Evolutionary conservation across 2,888 invertebrate species (phyloP).

Genomic region (Leucozona laternaria): DNA sequence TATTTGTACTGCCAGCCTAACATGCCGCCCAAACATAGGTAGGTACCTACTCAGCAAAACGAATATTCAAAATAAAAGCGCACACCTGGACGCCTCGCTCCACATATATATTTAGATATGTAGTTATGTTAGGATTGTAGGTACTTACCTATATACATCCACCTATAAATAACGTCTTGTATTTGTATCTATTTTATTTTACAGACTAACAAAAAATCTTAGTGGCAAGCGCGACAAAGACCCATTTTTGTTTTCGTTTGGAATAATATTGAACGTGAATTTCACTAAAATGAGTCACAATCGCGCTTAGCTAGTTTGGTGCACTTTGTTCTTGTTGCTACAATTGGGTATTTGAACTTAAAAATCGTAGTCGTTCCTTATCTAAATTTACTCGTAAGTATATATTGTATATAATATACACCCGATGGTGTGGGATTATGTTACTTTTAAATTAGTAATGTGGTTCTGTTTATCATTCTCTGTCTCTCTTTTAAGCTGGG

Average conservation of each 20-base stretch:
- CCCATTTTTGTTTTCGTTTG: constrained; percentile 59
- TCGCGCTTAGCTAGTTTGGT: constrained; percentile 52
- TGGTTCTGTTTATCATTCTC: constrained; percentile 21
- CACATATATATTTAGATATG: background rate
- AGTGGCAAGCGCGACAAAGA: constrained; percentile 38
- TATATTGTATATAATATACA: constrained; percentile 44
- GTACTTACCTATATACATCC: background rate
- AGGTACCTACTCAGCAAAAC: constrained; percentile 48
- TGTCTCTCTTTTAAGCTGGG: constrained; percentile 55
- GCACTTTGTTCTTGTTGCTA: constrained; percentile 53
- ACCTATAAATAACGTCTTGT: constrained; percentile 4
- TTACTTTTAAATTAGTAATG: constrained; percentile 53
- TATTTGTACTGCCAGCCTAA: constrained; percentile 11
- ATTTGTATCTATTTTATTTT: constrained; percentile 22
- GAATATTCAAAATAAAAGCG: constrained; percentile 67
- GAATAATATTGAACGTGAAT: constrained; percentile 67
- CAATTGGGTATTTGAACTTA: constrained; percentile 68
- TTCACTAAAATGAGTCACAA: constrained; percentile 71
- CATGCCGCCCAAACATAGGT: constrained; percentile 21
- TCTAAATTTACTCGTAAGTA: constrained; percentile 72
- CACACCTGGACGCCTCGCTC: constrained; percentile 69
- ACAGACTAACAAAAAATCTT: constrained; percentile 47
- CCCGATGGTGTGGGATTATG: constrained; percentile 65
- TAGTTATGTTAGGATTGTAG: background rate
- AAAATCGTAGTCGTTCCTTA: constrained; percentile 60